Evolutionary conservation across 1,140 invertebrate species (phyloP).

Genomic region (Rhagoletis pomonella): DNA sequence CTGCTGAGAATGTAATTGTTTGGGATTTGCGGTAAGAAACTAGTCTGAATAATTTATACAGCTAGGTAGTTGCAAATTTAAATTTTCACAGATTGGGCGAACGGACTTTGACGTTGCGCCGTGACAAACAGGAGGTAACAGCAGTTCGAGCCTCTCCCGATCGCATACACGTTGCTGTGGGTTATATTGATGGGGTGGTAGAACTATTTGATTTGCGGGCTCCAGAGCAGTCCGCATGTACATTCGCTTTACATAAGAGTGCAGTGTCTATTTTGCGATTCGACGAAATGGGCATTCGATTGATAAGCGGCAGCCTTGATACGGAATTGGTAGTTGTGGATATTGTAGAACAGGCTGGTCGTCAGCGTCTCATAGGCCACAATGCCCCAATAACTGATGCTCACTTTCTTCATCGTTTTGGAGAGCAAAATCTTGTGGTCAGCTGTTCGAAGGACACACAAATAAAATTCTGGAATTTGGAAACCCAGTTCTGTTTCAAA

Average conservation of each 20-base stretch:
- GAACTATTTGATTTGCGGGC: conserved; percentile 85
- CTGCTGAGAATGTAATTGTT: conserved; percentile 93
- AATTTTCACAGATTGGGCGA: conserved; percentile 81
- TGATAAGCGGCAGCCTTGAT: conserved; percentile 77
- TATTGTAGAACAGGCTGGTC: conserved; percentile 91
- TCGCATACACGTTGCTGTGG: conserved; percentile 88
- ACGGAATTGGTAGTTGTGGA: conserved; percentile 97
- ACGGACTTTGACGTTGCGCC: conserved; percentile 86
- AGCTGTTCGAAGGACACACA: conserved; percentile 95
- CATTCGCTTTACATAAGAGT: conserved; percentile 92
- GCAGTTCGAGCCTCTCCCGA: conserved; percentile 82
- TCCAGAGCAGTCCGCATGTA: conserved; percentile 81
- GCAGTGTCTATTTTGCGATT: conserved; percentile 87
- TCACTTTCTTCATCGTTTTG: conserved; percentile 82
- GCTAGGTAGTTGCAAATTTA: no score
- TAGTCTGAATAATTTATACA: background rate
- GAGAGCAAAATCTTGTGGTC: conserved; percentile 81
- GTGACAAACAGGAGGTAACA: conserved; percentile 87
- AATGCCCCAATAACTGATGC: conserved; percentile 93
- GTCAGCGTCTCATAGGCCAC: conserved; percentile 93
- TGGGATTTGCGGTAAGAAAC: conserved; percentile 86
- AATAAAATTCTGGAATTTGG: conserved; percentile 98
- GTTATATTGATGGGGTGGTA: conserved; percentile 92
- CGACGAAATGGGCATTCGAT: conserved; percentile 77
- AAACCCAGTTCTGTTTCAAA: conserved; percentile 96